Evolutionary conservation across 2,888 invertebrate species (phyloP).

Genomic region (Hymenopus coronatus): DNA sequence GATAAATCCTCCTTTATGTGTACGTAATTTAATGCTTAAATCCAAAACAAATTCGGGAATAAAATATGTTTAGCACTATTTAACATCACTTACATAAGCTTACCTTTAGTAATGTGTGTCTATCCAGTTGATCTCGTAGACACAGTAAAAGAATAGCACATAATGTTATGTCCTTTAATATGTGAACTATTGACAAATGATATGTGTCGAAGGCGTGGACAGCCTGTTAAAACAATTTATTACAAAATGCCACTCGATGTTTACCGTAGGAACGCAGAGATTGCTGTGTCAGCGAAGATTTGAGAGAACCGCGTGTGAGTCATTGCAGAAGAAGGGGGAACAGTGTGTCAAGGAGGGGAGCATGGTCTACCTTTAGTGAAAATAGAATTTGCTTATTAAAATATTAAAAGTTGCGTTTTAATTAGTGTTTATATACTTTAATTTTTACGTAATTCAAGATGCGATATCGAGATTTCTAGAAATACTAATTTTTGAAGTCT

Average conservation of each 20-base stretch:
- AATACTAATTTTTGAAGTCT: no score
- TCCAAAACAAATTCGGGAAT: no score
- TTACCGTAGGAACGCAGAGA: not conserved
- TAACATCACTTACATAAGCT: not conserved
- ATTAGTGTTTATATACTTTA: no score
- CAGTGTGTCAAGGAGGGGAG: not conserved
- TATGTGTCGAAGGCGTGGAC: not conserved
- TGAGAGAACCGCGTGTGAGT: not conserved
- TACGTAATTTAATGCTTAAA: no score
- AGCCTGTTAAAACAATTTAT: not conserved
- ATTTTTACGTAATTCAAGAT: no score
- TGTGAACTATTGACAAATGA: not conserved
- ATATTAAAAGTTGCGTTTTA: no score
- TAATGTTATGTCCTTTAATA: not conserved
- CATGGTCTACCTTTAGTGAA: no score
- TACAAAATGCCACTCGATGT: not conserved
- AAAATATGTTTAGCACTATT: no score
- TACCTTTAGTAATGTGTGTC: not conserved
- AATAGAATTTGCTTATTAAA: no score
- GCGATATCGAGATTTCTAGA: no score
- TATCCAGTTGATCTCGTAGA: not conserved
- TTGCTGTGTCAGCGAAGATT: not conserved
- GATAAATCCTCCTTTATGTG: no score
- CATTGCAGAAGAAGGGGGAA: no score
- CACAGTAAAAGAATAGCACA: not conserved